These are phyloP conservation scores for Poicephalus meyeri DNA, from an alignment of 2,113 vertebrate species.

Conservation along the genomic window DNA sequence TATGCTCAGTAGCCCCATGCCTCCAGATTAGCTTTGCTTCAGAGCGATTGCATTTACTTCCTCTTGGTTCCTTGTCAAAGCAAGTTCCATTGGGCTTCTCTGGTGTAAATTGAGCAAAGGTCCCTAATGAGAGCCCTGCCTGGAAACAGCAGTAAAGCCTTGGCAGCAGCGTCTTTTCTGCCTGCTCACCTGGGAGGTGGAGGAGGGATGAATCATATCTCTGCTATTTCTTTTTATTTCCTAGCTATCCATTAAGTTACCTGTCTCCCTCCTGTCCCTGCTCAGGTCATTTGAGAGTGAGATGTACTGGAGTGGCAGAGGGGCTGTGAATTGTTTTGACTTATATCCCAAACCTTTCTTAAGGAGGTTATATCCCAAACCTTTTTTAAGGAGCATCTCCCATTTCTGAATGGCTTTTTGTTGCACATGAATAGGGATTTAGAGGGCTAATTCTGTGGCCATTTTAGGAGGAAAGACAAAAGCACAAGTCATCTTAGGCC, in stretches of 20 bases:
- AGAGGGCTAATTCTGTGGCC: background rate
- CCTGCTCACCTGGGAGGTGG: background rate
- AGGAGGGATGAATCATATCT: background rate
- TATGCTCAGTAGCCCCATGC: background rate
- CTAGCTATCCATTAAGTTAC: background rate
- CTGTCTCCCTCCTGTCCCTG: background rate
- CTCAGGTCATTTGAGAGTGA: background rate
- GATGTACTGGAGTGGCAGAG: background rate
- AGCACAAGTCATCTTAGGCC: background rate
- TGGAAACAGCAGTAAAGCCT: background rate
- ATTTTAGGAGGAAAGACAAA: background rate
- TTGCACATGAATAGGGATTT: background rate
- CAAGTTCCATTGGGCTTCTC: background rate
- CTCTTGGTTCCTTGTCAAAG: background rate
- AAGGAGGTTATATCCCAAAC: background rate
- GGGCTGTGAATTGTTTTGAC: background rate
- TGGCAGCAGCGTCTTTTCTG: background rate
- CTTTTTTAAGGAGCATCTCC: background rate
- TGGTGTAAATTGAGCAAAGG: background rate
- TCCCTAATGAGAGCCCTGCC: background rate
- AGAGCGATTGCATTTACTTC: background rate
- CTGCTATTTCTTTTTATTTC: background rate
- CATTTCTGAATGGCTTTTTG: background rate
- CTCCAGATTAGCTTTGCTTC: background rate
- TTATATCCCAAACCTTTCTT: background rate